Conservation (phyloP, 2,888 invertebrate species). For the Monoplex corrugatus region DNA sequence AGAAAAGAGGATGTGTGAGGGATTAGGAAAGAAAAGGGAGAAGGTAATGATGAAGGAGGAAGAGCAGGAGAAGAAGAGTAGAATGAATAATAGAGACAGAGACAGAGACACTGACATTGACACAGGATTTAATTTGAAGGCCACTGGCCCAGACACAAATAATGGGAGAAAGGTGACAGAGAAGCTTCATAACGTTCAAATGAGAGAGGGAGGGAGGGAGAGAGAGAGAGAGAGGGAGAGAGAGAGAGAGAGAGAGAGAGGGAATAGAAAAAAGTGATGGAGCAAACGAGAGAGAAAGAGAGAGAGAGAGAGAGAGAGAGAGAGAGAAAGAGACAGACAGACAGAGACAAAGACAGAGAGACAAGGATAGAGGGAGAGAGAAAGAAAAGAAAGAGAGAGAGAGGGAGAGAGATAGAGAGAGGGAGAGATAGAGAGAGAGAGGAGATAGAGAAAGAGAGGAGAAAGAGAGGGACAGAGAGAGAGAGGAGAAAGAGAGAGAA, state of each 20-base stretch:
- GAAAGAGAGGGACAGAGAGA: neutral
- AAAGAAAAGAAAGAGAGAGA: neutral
- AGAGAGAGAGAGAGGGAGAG: neutral
- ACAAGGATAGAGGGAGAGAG: neutral
- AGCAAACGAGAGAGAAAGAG: neutral
- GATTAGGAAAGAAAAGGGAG: neutral
- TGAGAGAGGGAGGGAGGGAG: neutral
- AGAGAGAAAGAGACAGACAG: no score
- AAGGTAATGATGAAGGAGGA: neutral
- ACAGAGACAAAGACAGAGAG: no score
- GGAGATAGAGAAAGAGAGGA: neutral
- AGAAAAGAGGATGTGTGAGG: neutral
- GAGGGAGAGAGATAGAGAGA: neutral
- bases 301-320: neutral
- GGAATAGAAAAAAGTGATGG: no score
- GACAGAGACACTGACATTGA: no score
- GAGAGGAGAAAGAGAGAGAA: no score
- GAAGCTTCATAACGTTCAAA: no score
- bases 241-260: no score
- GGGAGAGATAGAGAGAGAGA: neutral
- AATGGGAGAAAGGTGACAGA: no score
- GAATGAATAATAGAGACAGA: neutral
- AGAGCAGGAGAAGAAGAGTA: no score
- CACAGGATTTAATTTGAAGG: no score
- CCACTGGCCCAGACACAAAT: no score